These are phyloP conservation scores for Eublepharis macularius DNA, from an alignment of 2,113 vertebrate genomes.

Conservation along the genomic window DNA sequence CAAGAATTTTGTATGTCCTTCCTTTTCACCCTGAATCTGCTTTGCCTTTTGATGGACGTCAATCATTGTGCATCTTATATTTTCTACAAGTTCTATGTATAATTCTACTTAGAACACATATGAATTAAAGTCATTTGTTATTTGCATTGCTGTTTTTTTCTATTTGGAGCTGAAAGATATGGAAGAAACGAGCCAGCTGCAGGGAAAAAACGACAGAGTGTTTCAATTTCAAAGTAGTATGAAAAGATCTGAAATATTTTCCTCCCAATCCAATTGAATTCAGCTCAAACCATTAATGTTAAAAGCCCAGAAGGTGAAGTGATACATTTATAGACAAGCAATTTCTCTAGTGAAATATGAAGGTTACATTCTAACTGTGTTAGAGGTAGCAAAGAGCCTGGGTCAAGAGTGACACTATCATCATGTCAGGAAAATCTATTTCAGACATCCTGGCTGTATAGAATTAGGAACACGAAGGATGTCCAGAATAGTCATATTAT, in stretches of 20 bases:
- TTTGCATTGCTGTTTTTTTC: conserved; percentile 33
- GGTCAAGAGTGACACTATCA: conserved; percentile 1
- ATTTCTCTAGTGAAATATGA: conserved; percentile 17
- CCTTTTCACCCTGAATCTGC: background rate
- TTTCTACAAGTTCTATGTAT: background rate
- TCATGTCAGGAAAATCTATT: conserved; percentile 12
- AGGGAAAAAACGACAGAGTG: conserved; percentile 20
- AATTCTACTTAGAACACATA: background rate
- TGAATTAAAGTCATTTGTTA: conserved; percentile 14
- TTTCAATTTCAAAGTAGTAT: conserved; percentile 54
- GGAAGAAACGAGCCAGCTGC: background rate
- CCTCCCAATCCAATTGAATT: conserved; percentile 39
- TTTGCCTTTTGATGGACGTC: background rate
- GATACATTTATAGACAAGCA: conserved; percentile 9
- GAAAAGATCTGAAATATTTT: conserved; percentile 58
- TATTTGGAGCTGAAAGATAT: conserved; percentile 47
- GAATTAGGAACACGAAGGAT: background rate
- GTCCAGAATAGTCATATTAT: background rate
- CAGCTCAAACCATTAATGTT: conserved; percentile 23
- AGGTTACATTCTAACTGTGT: conserved; percentile 15
- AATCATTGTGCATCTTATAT: background rate
- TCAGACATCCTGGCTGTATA: background rate
- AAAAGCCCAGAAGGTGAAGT: conserved; percentile 37
- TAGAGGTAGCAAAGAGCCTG: background rate
- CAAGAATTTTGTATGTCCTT: background rate